These are phyloP conservation scores for Phalacrocorax pelagicus DNA, from an alignment of 2,113 vertebrate genomes.

Conservation along the genomic window DNA sequence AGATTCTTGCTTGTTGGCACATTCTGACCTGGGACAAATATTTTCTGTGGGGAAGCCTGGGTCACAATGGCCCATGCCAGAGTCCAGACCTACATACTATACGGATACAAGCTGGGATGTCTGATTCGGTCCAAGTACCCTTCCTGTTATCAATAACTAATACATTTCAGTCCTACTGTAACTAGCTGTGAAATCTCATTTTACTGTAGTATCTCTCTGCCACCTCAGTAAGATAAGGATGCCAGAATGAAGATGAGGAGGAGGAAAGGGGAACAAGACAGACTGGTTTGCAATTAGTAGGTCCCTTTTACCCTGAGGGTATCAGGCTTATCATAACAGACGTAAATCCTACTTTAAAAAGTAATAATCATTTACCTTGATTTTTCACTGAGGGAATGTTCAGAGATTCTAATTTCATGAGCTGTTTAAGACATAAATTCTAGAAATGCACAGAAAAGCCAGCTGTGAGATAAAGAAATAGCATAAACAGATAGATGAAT, in stretches of 20 bases:
- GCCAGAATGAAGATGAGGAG: background rate
- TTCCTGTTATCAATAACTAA: background rate
- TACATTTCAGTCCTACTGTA: background rate
- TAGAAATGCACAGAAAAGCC: background rate
- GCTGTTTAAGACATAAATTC: background rate
- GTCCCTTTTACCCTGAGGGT: background rate
- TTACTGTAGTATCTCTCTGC: background rate
- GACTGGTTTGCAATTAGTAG: background rate
- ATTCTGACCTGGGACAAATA: background rate
- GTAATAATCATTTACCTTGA: background rate
- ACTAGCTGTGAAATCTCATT: background rate
- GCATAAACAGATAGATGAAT: background rate
- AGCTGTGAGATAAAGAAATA: background rate
- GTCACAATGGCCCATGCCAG: background rate
- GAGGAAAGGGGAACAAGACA: background rate
- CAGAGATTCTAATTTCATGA: background rate
- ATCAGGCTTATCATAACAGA: background rate
- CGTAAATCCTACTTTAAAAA: background rate
- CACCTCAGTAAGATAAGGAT: background rate
- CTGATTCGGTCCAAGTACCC: background rate
- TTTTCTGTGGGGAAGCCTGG: background rate
- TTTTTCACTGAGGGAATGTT: background rate
- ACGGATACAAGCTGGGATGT: background rate
- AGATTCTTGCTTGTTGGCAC: background rate
- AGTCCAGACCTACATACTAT: background rate